These are phyloP conservation scores for Tympanuchus pallidicinctus DNA, from an alignment of 2,113 vertebrate genomes.

Conservation along the genomic window DNA sequence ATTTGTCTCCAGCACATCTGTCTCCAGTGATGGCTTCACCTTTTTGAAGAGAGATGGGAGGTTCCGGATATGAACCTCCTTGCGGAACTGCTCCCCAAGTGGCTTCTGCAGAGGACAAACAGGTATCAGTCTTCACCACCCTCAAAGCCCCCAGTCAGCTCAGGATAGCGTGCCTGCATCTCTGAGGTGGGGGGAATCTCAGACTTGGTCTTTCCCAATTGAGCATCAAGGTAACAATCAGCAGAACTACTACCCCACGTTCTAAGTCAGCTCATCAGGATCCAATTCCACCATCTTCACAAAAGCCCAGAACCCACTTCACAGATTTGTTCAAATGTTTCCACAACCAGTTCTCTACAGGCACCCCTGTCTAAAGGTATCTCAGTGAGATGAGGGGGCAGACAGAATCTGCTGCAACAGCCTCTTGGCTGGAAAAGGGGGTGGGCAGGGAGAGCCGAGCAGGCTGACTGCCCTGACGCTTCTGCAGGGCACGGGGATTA, in stretches of 20 bases:
- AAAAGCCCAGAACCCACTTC: not conserved
- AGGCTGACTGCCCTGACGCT: not conserved
- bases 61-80: conserved; percentile 98
- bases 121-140: not conserved
- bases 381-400: not conserved
- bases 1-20: conserved; percentile 77
- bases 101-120: conserved; percentile 86
- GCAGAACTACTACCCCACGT: not conserved
- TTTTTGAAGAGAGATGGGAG: conserved; percentile 96
- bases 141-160: not conserved
- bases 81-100: conserved; percentile 95
- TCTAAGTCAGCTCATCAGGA: not conserved
- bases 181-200: not conserved
- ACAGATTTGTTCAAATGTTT: not conserved
- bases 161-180: not conserved
- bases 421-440: not conserved
- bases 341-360: rapidly evolving
- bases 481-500: not conserved
- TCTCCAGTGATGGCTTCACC: conserved; percentile 81
- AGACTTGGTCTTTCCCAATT: not conserved
- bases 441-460: not conserved
- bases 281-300: not conserved
- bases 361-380: not conserved
- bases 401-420: not conserved
- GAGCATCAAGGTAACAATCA: not conserved